phyloP scores from a whole-genome alignment of 2,113 vertebrate genomes.

The Pterophyllum scalare region DNA sequence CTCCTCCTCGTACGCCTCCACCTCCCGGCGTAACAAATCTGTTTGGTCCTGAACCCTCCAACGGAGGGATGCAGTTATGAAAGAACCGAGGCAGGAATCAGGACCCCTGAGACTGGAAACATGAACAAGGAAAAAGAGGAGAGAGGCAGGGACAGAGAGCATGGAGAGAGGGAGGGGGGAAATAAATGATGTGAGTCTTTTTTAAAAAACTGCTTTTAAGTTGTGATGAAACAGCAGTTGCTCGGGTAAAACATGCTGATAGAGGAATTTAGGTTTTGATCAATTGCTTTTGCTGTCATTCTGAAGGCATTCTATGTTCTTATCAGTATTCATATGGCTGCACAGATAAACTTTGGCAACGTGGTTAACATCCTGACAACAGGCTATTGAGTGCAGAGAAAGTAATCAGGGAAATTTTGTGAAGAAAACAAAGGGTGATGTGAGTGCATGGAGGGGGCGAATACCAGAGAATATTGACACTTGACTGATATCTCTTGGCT shows the following conservation, averaged over 20 bases:
- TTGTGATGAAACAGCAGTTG: conserved; percentile 52
- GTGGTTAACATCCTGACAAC: conserved; percentile 11
- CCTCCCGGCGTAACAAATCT: conserved; percentile 40
- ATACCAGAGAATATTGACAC: not conserved
- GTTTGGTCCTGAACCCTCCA: conserved; percentile 50
- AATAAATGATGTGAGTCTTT: conserved; percentile 51
- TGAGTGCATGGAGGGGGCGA: not conserved
- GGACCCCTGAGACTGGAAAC: conserved; percentile 38
- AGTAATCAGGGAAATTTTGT: conserved; percentile 7
- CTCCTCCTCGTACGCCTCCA: not conserved
- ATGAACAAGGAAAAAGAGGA: conserved; percentile 28
- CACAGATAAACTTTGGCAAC: conserved; percentile 1
- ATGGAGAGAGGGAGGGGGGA: not conserved
- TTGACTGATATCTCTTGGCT: conserved; percentile 24
- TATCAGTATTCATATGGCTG: conserved; percentile 17
- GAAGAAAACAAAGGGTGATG: conserved; percentile 10
- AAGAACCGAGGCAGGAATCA: conserved; percentile 38
- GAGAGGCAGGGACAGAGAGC: conserved; percentile 18
- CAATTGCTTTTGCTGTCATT: conserved; percentile 42
- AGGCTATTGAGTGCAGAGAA: not conserved
- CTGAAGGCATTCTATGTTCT: conserved; percentile 15
- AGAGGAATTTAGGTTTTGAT: conserved; percentile 40
- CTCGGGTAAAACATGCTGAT: conserved; percentile 43
- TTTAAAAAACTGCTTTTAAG: conserved; percentile 50
- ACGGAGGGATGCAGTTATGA: conserved; percentile 36